Conservation (phyloP, 2,113 vertebrate species). For the Aegithalos caudatus region DNA sequence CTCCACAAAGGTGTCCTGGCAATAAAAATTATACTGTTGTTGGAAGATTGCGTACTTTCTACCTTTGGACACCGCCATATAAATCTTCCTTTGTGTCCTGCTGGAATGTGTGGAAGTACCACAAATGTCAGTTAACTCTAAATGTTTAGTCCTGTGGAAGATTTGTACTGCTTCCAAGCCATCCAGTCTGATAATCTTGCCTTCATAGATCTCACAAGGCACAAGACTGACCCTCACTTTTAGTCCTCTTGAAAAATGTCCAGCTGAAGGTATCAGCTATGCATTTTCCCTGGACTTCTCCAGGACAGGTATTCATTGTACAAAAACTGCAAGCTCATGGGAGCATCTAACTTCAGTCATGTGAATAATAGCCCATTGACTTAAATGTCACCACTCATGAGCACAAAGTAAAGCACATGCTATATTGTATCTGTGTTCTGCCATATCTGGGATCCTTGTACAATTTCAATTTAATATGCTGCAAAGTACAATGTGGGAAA, state of each 20-base stretch:
- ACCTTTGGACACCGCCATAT: background rate
- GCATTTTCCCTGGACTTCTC: background rate
- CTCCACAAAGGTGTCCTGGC: background rate
- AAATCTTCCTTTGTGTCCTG: background rate
- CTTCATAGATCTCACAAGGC: background rate
- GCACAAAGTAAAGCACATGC: slow-evolving; percentile 15
- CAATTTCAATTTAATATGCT: slow-evolving; percentile 36
- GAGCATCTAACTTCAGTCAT: slow-evolving; percentile 9
- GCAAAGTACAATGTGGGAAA: slow-evolving; percentile 7
- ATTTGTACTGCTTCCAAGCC: background rate
- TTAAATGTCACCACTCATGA: slow-evolving; percentile 23
- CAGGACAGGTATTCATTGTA: background rate
- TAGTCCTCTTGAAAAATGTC: background rate
- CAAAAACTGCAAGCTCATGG: background rate
- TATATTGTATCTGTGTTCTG: background rate
- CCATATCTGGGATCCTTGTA: background rate
- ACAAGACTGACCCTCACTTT: background rate
- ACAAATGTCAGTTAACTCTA: background rate
- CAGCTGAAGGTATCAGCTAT: background rate
- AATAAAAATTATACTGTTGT: background rate
- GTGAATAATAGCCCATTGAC: slow-evolving; percentile 34
- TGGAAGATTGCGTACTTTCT: background rate
- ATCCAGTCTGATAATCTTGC: background rate
- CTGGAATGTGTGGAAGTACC: background rate
- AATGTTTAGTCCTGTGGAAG: background rate